phyloP scores from a whole-genome alignment of 2,113 vertebrate genomes.

The Panthera leo region DNA sequence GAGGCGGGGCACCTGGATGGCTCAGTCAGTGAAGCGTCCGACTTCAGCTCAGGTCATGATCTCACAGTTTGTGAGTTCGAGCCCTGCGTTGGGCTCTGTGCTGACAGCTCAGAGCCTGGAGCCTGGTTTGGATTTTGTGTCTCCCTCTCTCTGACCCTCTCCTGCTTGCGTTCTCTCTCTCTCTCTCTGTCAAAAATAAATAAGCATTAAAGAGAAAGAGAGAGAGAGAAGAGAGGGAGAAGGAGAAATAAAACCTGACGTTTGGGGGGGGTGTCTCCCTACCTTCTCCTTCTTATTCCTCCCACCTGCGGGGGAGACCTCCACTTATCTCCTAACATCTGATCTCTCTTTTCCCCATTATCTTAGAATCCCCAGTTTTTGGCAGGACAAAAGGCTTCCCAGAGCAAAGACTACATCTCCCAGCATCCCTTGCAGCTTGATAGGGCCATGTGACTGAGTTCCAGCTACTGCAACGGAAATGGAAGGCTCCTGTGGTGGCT shows the following conservation, averaged over 20 bases:
- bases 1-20: no score
- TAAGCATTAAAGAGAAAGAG: no score
- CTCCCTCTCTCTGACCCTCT: no score
- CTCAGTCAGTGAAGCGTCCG: no score
- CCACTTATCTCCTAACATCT: neutral
- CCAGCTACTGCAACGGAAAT: neutral
- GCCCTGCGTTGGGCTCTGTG: no score
- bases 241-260: neutral
- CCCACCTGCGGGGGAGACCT: neutral
- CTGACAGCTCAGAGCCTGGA: no score
- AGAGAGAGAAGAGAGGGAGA: neutral
- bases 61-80: no score
- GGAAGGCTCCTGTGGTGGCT: neutral
- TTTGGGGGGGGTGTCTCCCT: neutral
- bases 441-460: neutral
- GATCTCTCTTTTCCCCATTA: neutral
- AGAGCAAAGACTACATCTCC: conserved; percentile 36
- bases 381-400: neutral
- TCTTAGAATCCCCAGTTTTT: neutral
- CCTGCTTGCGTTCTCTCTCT: no score
- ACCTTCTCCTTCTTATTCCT: neutral
- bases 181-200: no score
- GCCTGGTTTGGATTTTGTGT: no score
- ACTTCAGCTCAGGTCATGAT: no score
- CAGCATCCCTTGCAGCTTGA: conserved; percentile 52